Evolutionary conservation across 2,888 invertebrate species (phyloP), one percentile per base, ranked within the genome.

Genomic region (Platerodrilus igneus): DNA sequence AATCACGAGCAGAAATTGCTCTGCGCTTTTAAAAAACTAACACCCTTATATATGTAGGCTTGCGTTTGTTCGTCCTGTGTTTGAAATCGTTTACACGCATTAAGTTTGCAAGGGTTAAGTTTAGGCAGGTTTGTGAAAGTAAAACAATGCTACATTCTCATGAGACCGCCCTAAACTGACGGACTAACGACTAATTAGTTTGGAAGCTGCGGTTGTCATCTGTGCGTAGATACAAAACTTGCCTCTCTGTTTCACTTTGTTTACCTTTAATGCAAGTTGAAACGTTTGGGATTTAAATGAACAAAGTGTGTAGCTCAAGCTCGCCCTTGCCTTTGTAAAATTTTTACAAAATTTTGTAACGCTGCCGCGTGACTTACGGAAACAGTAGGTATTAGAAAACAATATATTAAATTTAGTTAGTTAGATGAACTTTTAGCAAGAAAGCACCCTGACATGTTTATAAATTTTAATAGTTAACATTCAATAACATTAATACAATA

Each of bases 101-200:
- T 38, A 43, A 38, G 38, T 37, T 42, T 25, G 11, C 26, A 36
- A 27, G 31, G 31, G 33, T 17, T 37, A 37, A 37, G 28, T 43
- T 43, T 34, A 36, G 21, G 35, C 35, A 32, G 36, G 31, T 31
- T 36, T 26, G 35, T 20, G 22, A 34, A 41, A 45, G 45, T 41
- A 41, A 45, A 45, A 45, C 45, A 45, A 42, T 39, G 35, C 26
- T 16, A 30, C 26, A 36, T 42, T 40, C 41, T 36, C 45, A 11
- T 6, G 45, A 25, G 45, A 31, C 41, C 45, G 27, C 41, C 39
- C 44, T 48, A 48, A 48, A 44, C 44, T 51, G 48, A 51, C 48
- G 50, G 50, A 51, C 50, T 51, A 51, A 46, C 48, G 45, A 51
- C 50, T 51, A 51, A 51, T 51, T 51, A 51, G 50, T 51, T 51